A percentile compares a stretch with the other conserved stretches of the same genome.
phyloP scores from a whole-genome alignment of 2,113 vertebrate species.

The Cyprinodon tularosa region DNA sequence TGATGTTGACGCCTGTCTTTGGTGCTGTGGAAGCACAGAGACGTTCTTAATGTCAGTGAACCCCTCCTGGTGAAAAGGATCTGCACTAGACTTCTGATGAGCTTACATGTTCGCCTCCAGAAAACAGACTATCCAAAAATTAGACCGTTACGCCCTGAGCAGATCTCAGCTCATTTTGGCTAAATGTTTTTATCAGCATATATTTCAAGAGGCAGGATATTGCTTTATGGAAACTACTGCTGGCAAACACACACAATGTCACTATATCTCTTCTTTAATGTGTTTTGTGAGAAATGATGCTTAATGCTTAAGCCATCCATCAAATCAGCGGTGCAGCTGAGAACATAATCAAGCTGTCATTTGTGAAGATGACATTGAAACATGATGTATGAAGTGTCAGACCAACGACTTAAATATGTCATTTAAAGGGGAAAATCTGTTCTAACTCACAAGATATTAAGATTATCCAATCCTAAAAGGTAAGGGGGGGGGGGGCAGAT shows the following conservation, averaged over 20 bases:
- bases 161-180: neutral
- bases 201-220: neutral
- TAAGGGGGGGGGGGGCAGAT: slow-evolving; percentile 2
- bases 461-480: slow-evolving; percentile 25
- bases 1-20: too few species aligned
- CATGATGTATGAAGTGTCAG: slow-evolving; percentile 17
- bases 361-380: slow-evolving; percentile 28
- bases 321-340: slow-evolving; percentile 19
- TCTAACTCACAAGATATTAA: slow-evolving; percentile 21
- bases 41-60: too few species aligned
- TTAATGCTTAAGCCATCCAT: slow-evolving; percentile 9
- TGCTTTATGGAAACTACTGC: neutral
- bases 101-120: neutral
- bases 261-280: neutral
- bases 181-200: neutral
- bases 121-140: neutral
- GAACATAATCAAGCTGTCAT: slow-evolving; percentile 34
- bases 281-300: neutral
- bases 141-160: neutral
- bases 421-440: slow-evolving; percentile 34
- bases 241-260: neutral
- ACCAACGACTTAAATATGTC: slow-evolving; percentile 37
- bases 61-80: too few species aligned
- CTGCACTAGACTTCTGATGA: neutral
- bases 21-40: too few species aligned